phyloP scores from a whole-genome alignment of 2,797 vertebrate genomes.

The Amblyopsis hoosieri region DNA sequence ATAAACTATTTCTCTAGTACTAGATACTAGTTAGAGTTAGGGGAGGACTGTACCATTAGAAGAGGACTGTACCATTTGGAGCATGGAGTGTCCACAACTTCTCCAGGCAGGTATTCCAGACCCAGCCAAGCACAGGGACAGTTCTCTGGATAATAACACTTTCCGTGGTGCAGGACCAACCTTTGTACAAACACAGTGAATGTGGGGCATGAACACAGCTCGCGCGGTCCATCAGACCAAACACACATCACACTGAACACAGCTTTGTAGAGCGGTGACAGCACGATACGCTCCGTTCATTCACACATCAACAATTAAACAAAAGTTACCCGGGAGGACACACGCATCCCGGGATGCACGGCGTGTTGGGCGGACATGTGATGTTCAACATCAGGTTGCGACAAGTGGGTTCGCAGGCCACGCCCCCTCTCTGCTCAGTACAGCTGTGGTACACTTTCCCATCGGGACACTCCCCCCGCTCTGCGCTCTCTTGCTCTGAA shows the following conservation, averaged over 20 bases:
- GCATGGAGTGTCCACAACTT: conserved; percentile 91
- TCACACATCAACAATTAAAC: conserved; percentile 1
- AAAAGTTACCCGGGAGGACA: conserved; percentile 88
- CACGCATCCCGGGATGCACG: conserved; percentile 92
- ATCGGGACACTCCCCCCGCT: conserved; percentile 85
- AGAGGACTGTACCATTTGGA: conserved; percentile 86
- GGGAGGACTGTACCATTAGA: background rate
- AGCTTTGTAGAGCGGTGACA: background rate
- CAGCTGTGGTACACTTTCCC: conserved; percentile 96
- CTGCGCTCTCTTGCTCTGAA: conserved; percentile 78
- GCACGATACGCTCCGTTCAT: background rate
- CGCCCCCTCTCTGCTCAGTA: conserved; percentile 85
- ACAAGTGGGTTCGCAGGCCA: conserved; percentile 92
- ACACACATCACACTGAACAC: background rate
- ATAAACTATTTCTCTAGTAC: background rate
- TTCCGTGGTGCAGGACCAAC: conserved; percentile 79
- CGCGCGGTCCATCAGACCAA: background rate
- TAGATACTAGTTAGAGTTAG: background rate
- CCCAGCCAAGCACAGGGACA: conserved; percentile 96
- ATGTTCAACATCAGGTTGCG: conserved; percentile 97
- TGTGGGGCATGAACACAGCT: background rate
- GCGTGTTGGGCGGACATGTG: conserved; percentile 91
- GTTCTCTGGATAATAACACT: conserved; percentile 95
- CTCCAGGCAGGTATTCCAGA: conserved; percentile 94
- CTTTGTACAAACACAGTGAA: conserved; percentile 55